Percentiles rank a stretch among this genome's conserved stretches.
Conservation (phyloP, 2,797 vertebrate genomes). For the Rhinoraja longicauda region DNA sequence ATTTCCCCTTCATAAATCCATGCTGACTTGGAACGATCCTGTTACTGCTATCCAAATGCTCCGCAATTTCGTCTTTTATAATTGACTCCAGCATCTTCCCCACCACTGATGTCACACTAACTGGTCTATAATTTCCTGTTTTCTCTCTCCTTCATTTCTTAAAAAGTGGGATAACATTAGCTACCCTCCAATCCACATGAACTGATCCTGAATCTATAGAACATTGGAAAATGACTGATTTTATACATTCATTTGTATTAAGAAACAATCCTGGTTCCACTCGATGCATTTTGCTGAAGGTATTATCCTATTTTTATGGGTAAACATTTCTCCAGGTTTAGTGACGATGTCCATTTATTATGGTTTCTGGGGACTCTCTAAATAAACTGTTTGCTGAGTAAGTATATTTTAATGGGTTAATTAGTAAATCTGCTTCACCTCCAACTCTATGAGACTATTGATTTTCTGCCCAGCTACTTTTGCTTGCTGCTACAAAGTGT, state of each 20-base stretch:
- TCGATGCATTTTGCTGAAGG: background rate
- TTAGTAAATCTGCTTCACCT: background rate
- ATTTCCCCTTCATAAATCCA: too few species aligned
- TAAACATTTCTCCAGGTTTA: background rate
- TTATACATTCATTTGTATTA: background rate
- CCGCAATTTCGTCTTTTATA: too few species aligned
- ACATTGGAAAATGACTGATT: too few species aligned
- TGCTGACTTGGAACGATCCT: too few species aligned
- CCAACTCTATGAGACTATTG: background rate
- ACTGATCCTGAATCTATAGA: too few species aligned
- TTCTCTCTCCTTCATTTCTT: too few species aligned
- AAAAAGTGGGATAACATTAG: too few species aligned
- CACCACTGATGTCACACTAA: too few species aligned
- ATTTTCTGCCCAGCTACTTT: background rate
- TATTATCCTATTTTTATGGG: background rate
- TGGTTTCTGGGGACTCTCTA: background rate
- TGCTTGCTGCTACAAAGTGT: background rate
- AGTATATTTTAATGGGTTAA: background rate
- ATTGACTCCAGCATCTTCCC: too few species aligned
- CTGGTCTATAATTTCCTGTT: too few species aligned
- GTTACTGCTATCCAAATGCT: too few species aligned
- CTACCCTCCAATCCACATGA: too few species aligned
- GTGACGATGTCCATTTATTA: background rate
- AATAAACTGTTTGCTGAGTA: background rate
- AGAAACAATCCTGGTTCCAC: background rate